phyloP scores from a whole-genome alignment of 2,888 invertebrate genomes.

The Anoncus sp. region DNA sequence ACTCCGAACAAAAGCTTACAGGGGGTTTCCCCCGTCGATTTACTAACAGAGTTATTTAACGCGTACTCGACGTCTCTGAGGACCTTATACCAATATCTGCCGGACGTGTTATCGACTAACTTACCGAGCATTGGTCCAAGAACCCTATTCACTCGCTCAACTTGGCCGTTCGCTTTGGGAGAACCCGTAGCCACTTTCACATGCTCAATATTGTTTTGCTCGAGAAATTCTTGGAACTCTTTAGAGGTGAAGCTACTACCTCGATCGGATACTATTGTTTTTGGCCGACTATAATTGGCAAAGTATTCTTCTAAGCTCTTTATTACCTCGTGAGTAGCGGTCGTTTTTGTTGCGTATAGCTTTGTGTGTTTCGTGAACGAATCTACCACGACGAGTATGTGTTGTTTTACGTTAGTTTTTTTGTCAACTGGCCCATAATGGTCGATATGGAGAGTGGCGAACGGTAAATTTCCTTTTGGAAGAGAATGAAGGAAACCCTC shows the following conservation, averaged over 20 bases:
- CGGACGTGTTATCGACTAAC: neutral
- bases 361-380: constrained; percentile 52
- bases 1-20: neutral
- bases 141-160: constrained; percentile 51
- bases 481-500: constrained; percentile 59
- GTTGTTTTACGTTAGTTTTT: constrained; percentile 25
- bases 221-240: constrained; percentile 64
- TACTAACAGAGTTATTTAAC: constrained; percentile 64
- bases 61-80: constrained; percentile 61
- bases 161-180: constrained; percentile 69
- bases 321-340: constrained; percentile 55
- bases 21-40: constrained; percentile 3
- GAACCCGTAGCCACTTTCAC: constrained; percentile 65
- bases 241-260: constrained; percentile 65
- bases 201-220: constrained; percentile 54
- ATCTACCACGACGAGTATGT: constrained; percentile 56
- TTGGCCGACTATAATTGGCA: constrained; percentile 52
- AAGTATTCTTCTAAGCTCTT: constrained; percentile 52
- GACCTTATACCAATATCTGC: constrained; percentile 29
- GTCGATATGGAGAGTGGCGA: constrained; percentile 59
- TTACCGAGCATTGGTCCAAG: constrained; percentile 4
- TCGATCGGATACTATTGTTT: constrained; percentile 60
- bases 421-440: constrained; percentile 47
- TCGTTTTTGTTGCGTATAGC: constrained; percentile 52
- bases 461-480: constrained; percentile 62